A percentile compares a stretch with the other conserved stretches of the same genome.
phyloP scores from a whole-genome alignment of 1,140 invertebrate genomes.

The Brachionus paranguensis region DNA sequence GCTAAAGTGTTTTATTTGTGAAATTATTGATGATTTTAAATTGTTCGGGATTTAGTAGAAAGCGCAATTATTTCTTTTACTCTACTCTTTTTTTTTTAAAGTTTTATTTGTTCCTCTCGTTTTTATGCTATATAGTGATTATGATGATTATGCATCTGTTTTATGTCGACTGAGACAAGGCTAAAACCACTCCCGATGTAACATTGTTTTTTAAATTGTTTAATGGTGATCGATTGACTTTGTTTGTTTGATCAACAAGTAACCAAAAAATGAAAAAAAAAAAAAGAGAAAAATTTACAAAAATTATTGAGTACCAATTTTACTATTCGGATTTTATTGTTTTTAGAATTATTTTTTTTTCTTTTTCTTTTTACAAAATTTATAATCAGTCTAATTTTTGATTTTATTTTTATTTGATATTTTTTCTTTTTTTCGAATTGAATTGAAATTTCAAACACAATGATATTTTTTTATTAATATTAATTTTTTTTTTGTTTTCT shows the following conservation, averaged over 20 bases:
- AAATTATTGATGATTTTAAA: not conserved
- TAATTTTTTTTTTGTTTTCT: not conserved
- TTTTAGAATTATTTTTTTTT: not conserved
- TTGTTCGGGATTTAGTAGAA: constrained; percentile 20
- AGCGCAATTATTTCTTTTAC: not conserved
- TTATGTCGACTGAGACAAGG: not conserved
- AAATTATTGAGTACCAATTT: not conserved
- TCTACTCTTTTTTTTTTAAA: not conserved
- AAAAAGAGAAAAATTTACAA: not conserved
- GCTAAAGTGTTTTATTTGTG: not conserved
- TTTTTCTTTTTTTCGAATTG: not conserved
- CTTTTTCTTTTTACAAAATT: not conserved
- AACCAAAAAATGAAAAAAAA: not conserved
- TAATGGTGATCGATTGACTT: not conserved
- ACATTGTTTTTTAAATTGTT: not conserved
- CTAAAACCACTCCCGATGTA: constrained; percentile 12
- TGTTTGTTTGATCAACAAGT: not conserved
- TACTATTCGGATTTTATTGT: not conserved
- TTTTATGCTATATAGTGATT: not conserved
- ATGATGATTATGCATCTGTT: not conserved
- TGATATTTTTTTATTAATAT: not conserved
- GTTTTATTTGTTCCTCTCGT: not conserved
- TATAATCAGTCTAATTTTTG: not conserved
- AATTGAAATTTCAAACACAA: not conserved
- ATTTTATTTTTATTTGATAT: not conserved